These are phyloP conservation scores for Acanthaster planci DNA, from an alignment of 35 echinoderm and acorn worm species.

Conservation along the genomic window DNA sequence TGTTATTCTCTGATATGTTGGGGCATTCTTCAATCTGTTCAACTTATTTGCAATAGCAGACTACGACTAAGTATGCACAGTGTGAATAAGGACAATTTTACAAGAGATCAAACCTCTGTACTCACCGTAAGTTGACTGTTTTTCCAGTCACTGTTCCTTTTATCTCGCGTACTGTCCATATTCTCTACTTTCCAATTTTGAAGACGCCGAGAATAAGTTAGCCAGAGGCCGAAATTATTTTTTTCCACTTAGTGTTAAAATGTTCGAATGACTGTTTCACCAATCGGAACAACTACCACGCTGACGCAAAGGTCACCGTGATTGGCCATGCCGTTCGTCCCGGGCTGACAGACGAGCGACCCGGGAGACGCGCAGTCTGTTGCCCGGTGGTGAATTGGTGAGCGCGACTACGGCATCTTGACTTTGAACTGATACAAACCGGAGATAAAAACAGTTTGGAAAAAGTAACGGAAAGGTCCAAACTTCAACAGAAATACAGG, in stretches of 20 bases:
- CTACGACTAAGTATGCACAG: too few relatives aligned
- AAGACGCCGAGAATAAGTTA: background rate
- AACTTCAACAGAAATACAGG: too few relatives aligned
- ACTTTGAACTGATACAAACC: too few relatives aligned
- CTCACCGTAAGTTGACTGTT: conserved; percentile 76
- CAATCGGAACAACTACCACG: conserved; percentile 18
- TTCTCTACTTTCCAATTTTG: background rate
- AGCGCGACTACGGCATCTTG: too few relatives aligned
- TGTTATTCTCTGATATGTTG: too few relatives aligned
- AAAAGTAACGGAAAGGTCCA: too few relatives aligned
- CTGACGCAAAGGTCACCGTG: conserved; percentile 2
- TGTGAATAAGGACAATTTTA: too few relatives aligned
- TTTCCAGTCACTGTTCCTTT: conserved; percentile 55
- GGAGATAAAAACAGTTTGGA: too few relatives aligned
- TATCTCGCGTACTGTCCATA: background rate
- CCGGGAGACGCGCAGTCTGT: background rate
- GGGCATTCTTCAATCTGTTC: too few relatives aligned
- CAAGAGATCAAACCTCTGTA: background rate
- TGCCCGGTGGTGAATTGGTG: background rate
- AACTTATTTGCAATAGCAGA: too few relatives aligned
- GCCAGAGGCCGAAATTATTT: background rate
- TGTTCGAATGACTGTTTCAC: background rate
- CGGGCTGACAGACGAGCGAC: background rate
- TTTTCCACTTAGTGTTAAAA: background rate
- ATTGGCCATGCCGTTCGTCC: background rate